phyloP scores from a whole-genome alignment of 1,140 invertebrate genomes.

The Chrysoperla carnea region DNA sequence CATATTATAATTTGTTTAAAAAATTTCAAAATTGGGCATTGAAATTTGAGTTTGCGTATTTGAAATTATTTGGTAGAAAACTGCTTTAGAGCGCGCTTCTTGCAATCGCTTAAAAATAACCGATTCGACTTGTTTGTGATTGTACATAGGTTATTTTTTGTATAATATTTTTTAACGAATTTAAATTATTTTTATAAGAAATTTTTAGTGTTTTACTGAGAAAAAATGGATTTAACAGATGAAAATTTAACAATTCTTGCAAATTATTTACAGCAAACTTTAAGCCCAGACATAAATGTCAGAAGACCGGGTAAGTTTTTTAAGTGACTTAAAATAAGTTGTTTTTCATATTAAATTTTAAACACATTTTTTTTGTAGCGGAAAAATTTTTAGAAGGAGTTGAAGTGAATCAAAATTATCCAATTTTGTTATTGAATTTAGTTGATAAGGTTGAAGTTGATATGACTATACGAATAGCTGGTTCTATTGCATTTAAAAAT shows the following conservation, averaged over 20 bases:
- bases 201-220: too few species aligned
- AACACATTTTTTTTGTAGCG: constrained; percentile 38
- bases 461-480: constrained; percentile 66
- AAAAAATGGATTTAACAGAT: constrained; percentile 62
- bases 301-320: constrained; percentile 59
- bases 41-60: too few species aligned
- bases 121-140: too few species aligned
- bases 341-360: neutral
- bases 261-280: constrained; percentile 71
- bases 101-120: too few species aligned
- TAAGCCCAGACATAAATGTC: constrained; percentile 66
- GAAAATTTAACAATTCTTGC: constrained; percentile 63
- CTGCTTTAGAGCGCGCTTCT: too few species aligned
- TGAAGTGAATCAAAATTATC: constrained; percentile 82
- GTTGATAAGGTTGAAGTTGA: constrained; percentile 64
- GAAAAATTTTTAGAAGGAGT: constrained; percentile 85
- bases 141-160: too few species aligned
- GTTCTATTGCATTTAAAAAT: constrained; percentile 91
- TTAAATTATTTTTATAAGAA: too few species aligned
- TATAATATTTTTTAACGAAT: too few species aligned
- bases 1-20: too few species aligned
- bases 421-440: constrained; percentile 66
- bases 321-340: neutral
- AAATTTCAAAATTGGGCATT: too few species aligned
- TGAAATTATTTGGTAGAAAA: too few species aligned